These are phyloP conservation scores for Agapornis roseicollis DNA, from an alignment of 2,113 vertebrate species.

Conservation along the genomic window DNA sequence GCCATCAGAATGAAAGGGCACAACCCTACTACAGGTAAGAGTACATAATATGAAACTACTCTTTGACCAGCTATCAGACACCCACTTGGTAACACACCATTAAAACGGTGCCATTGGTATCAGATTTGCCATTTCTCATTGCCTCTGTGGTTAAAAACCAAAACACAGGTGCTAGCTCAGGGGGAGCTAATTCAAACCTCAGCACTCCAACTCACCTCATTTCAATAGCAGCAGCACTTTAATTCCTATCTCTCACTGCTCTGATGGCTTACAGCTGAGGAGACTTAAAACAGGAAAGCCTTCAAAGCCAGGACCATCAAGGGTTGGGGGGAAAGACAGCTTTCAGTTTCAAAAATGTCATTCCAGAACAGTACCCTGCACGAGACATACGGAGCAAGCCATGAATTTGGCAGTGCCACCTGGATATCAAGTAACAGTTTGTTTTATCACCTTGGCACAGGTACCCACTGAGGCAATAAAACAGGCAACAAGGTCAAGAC, in stretches of 20 bases:
- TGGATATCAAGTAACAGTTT: conserved; percentile 52
- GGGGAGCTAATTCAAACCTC: background rate
- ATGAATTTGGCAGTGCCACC: conserved; percentile 22
- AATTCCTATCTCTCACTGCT: background rate
- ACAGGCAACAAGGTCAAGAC: conserved; percentile 17
- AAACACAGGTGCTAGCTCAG: background rate
- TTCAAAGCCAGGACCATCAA: background rate
- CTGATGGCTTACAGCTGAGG: background rate
- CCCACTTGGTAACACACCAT: background rate
- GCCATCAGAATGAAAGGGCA: background rate
- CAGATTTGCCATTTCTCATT: background rate
- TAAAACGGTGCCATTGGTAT: background rate
- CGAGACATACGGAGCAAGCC: background rate
- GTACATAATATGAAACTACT: background rate
- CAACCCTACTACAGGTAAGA: background rate
- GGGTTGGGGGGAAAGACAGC: background rate
- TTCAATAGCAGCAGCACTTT: background rate
- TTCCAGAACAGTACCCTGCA: conserved; percentile 20
- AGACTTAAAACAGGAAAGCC: background rate
- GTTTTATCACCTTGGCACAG: conserved; percentile 46
- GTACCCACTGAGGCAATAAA: conserved; percentile 20
- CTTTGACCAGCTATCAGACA: background rate
- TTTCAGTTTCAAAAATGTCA: background rate
- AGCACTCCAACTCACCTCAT: background rate
- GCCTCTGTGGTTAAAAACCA: background rate